Evolutionary conservation across 2,113 vertebrate species (phyloP), one percentile per base, ranked within the genome.

Genomic region (Tonatia bakeri): DNA sequence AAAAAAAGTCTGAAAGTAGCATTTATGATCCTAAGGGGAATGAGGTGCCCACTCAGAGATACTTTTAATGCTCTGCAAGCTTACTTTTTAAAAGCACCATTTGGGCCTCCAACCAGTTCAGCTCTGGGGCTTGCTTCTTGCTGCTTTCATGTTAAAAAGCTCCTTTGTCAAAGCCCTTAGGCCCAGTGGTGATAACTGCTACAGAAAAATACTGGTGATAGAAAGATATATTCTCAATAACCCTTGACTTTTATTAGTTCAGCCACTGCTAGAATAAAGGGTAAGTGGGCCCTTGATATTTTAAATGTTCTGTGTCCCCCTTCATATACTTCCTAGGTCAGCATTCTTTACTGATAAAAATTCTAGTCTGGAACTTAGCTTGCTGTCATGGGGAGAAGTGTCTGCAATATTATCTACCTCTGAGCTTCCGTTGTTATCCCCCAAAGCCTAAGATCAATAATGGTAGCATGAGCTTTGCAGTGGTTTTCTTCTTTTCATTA

Each of bases 171-270:
- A 96, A 92, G 36, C 96, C 83, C 95, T 94, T 52, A 98, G 89
- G 96, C 92, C 95, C 97, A 96, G 91, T 72, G 96, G 97, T 98
- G 96, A 98, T 97, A 97, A 96, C 95, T 80, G 92, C 88, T 89
- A 75, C 81, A 96, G 96, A 94, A 97, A 97, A 97, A 96, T 95
- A 94, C 67, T 67, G 54, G 50, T 72, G 96, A 96, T 97, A 80
- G 97, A 95, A 96, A 97, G 97, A 97, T 95, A 97, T 97, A 91
- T 98, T 97, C 97, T 95, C 96, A 97, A 95, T 97, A 98, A 97
- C 96, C 88, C 95, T 93, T 97, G 97, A 92, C 96, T 96, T 96
- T 97, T 97, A 97, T 97, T 97, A 97, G 97, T 97, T 96, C 94
- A 96, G 73, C 94, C 95, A 89, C 85, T 76, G 97, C 96, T 96